Percentiles rank a stretch among this genome's conserved stretches.
Conservation (phyloP, 2,888 invertebrate genomes). For the Charanyca ferruginea region DNA sequence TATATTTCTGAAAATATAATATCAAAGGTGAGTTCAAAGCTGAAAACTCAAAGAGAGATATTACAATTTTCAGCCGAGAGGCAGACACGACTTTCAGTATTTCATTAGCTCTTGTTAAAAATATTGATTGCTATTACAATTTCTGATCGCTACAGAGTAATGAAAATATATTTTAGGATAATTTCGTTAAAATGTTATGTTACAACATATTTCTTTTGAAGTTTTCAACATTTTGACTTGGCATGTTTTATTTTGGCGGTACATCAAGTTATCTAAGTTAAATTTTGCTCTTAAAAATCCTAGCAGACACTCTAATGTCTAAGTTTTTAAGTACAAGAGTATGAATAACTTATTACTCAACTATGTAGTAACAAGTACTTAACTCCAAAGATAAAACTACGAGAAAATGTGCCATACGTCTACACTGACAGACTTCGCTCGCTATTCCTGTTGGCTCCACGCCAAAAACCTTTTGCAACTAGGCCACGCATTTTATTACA, state of each 20-base stretch:
- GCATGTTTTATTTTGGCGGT: not conserved
- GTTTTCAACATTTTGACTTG: too few species aligned
- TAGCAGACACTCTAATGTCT: not conserved
- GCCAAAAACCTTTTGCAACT: conserved; percentile 47
- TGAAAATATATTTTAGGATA: not conserved
- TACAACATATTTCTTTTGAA: not conserved
- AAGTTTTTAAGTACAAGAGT: not conserved
- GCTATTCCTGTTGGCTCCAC: conserved; percentile 28
- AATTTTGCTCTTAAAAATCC: not conserved
- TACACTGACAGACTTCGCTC: conserved; percentile 1
- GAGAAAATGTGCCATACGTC: conserved; percentile 7
- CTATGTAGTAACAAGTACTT: not conserved
- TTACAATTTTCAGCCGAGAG: conserved; percentile 4
- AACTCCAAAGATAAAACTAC: conserved; percentile 5
- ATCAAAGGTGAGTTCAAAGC: conserved; percentile 21
- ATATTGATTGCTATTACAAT: conserved; percentile 7
- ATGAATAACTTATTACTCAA: conserved; percentile 4
- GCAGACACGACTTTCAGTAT: not conserved
- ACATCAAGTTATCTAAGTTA: not conserved
- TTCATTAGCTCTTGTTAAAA: conserved; percentile 7
- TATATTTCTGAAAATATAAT: conserved; percentile 3
- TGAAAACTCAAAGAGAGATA: conserved; percentile 3
- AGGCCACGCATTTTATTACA: conserved; percentile 26
- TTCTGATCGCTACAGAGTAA: not conserved
- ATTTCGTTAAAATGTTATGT: not conserved